phyloP scores from a whole-genome alignment of 2,113 vertebrate genomes.

The Rhynchomys soricoides region DNA sequence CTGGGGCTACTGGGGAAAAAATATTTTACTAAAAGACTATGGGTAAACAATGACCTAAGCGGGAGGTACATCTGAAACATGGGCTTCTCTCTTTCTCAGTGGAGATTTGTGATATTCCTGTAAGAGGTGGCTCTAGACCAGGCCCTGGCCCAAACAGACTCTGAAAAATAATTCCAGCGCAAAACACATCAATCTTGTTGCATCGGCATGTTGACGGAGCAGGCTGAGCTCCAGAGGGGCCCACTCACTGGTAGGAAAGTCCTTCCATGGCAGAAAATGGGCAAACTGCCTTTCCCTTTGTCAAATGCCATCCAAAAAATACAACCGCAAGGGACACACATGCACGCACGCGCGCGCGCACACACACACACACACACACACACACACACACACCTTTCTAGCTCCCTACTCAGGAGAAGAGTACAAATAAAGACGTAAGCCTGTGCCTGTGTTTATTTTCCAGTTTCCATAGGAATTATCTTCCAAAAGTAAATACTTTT shows the following conservation, averaged over 20 bases:
- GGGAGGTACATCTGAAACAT: not conserved
- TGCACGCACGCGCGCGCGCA: not conserved
- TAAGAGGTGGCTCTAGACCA: conserved; percentile 53
- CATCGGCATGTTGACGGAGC: conserved; percentile 14
- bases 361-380: too few relatives aligned
- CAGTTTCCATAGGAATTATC: conserved; percentile 88
- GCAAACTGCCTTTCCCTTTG: conserved; percentile 46
- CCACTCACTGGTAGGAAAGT: conserved; percentile 5
- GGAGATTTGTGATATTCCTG: not conserved
- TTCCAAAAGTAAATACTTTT: conserved; percentile 87
- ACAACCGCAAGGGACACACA: not conserved
- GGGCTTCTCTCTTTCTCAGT: not conserved
- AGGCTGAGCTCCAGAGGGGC: conserved; percentile 45
- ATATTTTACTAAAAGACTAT: not conserved
- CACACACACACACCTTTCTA: not conserved
- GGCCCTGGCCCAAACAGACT: conserved; percentile 63
- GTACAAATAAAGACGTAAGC: conserved; percentile 15
- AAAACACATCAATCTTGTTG: conserved; percentile 62
- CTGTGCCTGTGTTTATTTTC: conserved; percentile 84
- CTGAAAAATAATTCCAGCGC: conserved; percentile 59
- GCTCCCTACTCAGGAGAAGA: conserved; percentile 8
- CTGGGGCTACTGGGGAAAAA: not conserved
- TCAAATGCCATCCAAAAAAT: conserved; percentile 54
- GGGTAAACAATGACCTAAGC: not conserved
- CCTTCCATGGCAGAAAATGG: conserved; percentile 35